phyloP scores from a whole-genome alignment of 2,888 invertebrate genomes.

The Chironomus riparius region DNA sequence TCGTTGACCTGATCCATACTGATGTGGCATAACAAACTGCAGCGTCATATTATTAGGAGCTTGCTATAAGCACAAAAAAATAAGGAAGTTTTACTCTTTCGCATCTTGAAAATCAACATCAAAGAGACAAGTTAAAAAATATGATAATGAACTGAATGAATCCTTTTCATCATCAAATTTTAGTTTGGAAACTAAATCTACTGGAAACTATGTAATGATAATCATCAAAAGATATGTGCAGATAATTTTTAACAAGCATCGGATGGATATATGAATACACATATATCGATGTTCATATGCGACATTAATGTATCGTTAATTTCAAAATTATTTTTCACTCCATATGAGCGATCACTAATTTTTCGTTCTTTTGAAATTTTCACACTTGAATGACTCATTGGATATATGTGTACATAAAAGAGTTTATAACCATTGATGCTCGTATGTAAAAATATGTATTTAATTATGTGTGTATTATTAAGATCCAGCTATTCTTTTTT shows the following conservation, averaged over 20 bases:
- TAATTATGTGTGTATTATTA: too few relatives aligned
- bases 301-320: conserved; percentile 9
- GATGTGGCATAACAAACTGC: neutral
- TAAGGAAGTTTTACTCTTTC: neutral
- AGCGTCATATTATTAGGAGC: neutral
- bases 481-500: too few relatives aligned
- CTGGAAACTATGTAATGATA: conserved; percentile 14
- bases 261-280: neutral
- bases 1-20: neutral
- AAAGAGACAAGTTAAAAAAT: neutral
- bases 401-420: neutral
- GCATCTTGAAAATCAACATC: neutral
- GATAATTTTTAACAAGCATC: neutral
- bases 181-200: conserved; percentile 19
- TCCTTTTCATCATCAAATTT: neutral
- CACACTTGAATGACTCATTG: conserved; percentile 5
- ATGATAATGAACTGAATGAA: neutral
- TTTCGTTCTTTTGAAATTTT: conserved; percentile 23
- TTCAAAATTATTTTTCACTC: conserved; percentile 6
- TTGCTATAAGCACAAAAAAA: neutral
- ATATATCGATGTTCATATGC: neutral
- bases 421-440: neutral
- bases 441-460: too few relatives aligned
- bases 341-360: conserved; percentile 16
- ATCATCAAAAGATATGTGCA: conserved; percentile 13